Conservation (phyloP, 2,888 invertebrate species). For the Dione juno region DNA sequence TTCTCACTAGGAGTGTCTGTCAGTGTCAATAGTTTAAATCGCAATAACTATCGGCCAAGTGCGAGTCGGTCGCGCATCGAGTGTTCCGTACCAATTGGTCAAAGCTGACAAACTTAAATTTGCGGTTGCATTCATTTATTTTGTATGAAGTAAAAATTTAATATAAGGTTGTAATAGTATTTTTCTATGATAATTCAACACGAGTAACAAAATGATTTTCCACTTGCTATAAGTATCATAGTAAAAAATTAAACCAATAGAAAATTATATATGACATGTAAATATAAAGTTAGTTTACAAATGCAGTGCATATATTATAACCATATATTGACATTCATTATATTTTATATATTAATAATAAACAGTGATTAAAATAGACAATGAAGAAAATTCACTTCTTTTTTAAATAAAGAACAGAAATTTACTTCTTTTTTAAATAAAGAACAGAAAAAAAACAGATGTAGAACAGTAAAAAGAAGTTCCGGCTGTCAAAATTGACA, state of each 20-base stretch:
- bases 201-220: too few species aligned
- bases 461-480: not conserved
- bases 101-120: too few species aligned
- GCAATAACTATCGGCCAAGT: too few species aligned
- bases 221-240: too few species aligned
- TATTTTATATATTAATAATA: not conserved
- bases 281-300: conserved; percentile 5
- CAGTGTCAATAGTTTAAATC: too few species aligned
- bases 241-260: not conserved
- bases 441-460: not conserved
- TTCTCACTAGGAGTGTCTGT: too few species aligned
- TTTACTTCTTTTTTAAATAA: not conserved
- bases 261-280: not conserved
- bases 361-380: not conserved
- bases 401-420: not conserved
- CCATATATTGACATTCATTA: not conserved
- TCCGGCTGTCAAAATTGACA: not conserved
- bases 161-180: too few species aligned
- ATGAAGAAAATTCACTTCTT: not conserved
- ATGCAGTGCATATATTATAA: not conserved
- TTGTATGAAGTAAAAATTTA: too few species aligned
- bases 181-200: too few species aligned
- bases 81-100: too few species aligned
- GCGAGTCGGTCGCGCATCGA: too few species aligned
- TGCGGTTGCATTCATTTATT: too few species aligned